Percentiles rank a stretch among this genome's conserved stretches.
Evolutionary conservation across 2,113 vertebrate genomes (phyloP).

Genomic region (Lasiurus cinereus): DNA sequence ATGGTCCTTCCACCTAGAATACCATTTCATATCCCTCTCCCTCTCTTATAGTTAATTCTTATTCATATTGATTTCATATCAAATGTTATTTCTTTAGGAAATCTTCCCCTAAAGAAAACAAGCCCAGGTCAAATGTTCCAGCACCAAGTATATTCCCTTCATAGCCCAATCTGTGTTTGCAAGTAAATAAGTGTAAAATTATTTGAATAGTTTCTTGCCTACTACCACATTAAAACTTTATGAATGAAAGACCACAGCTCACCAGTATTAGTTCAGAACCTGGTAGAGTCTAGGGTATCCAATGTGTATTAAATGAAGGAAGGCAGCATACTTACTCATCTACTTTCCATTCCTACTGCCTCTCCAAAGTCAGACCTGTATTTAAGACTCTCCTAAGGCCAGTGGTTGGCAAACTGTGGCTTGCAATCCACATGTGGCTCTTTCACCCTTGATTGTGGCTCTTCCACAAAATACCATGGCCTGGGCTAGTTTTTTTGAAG

Average conservation of each 20-base stretch:
- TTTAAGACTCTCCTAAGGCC: neutral
- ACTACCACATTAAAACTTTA: neutral
- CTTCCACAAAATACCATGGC: no score
- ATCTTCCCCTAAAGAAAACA: neutral
- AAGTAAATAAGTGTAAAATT: neutral
- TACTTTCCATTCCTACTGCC: neutral
- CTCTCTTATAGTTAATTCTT: conserved; percentile 27
- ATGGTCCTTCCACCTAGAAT: neutral
- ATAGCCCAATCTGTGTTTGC: neutral
- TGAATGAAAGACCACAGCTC: neutral
- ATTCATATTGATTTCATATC: neutral
- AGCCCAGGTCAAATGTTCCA: neutral
- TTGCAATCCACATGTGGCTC: no score
- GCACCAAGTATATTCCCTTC: neutral
- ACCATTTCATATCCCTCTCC: neutral
- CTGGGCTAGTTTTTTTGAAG: no score
- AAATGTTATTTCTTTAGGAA: conserved; percentile 6
- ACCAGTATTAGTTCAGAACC: neutral
- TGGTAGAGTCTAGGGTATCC: neutral
- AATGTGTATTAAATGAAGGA: neutral
- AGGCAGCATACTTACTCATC: neutral
- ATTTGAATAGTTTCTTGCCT: neutral
- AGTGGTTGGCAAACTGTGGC: no score
- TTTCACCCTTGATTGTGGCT: no score
- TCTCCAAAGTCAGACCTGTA: neutral